These are phyloP conservation scores for Hymenopus coronatus DNA, from an alignment of 2,888 invertebrate genomes.

Conservation along the genomic window DNA sequence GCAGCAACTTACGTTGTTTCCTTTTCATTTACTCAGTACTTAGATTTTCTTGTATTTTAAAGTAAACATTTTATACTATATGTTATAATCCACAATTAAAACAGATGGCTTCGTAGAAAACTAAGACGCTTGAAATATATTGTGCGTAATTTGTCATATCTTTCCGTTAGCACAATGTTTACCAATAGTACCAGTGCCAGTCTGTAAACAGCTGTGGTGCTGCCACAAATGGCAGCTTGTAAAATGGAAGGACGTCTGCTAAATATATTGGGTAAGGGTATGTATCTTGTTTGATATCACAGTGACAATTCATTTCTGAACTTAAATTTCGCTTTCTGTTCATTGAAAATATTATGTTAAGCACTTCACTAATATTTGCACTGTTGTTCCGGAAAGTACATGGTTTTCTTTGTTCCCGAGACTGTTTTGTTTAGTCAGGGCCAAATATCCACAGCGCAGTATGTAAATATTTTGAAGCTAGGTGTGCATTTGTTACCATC, in stretches of 20 bases:
- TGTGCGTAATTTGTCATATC: constrained; percentile 11
- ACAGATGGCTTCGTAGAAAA: not conserved
- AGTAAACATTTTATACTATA: not conserved
- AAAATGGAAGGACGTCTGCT: constrained; percentile 31
- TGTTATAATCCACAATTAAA: not conserved
- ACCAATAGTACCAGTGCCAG: constrained; percentile 14
- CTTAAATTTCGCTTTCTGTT: not conserved
- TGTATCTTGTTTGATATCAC: not conserved
- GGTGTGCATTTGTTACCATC: not conserved
- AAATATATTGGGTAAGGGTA: constrained; percentile 19
- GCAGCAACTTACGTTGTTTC: not conserved
- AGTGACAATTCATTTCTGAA: not conserved
- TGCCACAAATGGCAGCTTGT: constrained; percentile 33
- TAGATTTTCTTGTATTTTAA: not conserved
- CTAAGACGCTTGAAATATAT: not conserved
- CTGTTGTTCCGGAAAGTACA: not conserved
- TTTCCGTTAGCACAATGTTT: not conserved
- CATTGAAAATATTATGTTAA: not conserved
- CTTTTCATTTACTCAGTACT: not conserved
- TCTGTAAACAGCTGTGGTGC: constrained; percentile 34
- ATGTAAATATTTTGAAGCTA: not conserved
- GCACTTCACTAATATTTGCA: not conserved
- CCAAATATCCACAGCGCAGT: not conserved
- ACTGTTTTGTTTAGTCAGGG: constrained; percentile 26
- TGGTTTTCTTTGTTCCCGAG: constrained; percentile 17